phyloP scores from a whole-genome alignment of 1,140 invertebrate species.

The Pomacea maculata region DNA sequence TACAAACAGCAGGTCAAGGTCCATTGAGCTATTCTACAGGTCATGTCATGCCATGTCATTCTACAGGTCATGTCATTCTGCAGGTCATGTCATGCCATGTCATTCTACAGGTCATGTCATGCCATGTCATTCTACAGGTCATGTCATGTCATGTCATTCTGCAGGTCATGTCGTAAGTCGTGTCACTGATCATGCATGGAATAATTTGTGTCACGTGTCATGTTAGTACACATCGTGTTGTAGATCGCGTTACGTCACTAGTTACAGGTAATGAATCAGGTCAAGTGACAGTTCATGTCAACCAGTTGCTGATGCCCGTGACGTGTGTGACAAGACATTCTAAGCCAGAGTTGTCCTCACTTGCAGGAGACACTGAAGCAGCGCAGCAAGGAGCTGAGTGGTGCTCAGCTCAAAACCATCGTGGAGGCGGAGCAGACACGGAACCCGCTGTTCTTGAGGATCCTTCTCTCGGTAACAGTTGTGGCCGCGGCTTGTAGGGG shows the following conservation, averaged over 20 bases:
- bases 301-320: no score
- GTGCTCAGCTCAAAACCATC: conserved; percentile 36
- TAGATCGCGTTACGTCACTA: background rate
- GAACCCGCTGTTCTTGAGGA: conserved; percentile 45
- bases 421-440: conserved; percentile 35
- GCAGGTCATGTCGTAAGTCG: no score
- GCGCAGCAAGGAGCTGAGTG: conserved; percentile 44
- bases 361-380: conserved; percentile 34
- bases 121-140: background rate
- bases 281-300: background rate
- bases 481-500: background rate
- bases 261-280: background rate
- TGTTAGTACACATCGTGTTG: background rate
- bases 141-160: background rate
- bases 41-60: background rate
- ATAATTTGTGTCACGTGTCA: background rate
- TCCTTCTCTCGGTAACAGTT: conserved; percentile 36
- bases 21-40: background rate
- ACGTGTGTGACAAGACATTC: no score
- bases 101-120: no score
- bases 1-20: no score
- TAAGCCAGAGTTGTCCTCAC: no score
- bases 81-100: background rate
- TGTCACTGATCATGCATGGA: background rate
- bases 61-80: background rate